Percentiles rank a stretch among this genome's conserved stretches.
phyloP scores from a whole-genome alignment of 2,888 invertebrate genomes.

The Standfussiana lucernea region DNA sequence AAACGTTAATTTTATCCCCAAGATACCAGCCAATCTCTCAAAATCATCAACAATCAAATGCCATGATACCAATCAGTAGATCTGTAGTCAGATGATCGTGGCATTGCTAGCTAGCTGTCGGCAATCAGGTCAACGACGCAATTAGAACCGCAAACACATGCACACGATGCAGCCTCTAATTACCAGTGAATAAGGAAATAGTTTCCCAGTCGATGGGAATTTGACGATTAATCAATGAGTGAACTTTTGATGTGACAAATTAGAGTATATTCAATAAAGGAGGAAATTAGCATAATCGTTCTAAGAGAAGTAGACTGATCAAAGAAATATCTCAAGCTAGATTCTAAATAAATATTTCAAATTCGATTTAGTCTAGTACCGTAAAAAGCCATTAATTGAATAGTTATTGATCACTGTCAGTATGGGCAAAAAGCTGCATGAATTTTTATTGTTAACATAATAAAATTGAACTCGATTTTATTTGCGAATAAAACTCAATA shows the following conservation, averaged over 20 bases:
- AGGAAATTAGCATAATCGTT: not conserved
- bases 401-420: not conserved
- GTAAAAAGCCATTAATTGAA: not conserved
- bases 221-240: not conserved
- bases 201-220: slow-evolving; percentile 32
- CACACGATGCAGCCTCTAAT: slow-evolving; percentile 57
- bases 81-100: slow-evolving; percentile 27
- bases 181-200: slow-evolving; percentile 60
- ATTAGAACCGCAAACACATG: slow-evolving; percentile 58
- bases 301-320: not conserved
- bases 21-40: not conserved
- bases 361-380: not conserved
- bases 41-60: slow-evolving; percentile 7
- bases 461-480: not conserved
- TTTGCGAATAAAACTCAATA: not conserved
- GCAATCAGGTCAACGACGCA: slow-evolving; percentile 57
- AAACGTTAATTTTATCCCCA: not conserved
- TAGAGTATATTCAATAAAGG: not conserved
- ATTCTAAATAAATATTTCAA: not conserved
- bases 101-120: slow-evolving; percentile 20
- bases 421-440: not conserved
- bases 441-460: not conserved
- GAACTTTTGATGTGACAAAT: not conserved
- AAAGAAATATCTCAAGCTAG: not conserved
- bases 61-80: slow-evolving; percentile 18